phyloP scores from a whole-genome alignment of 2,113 vertebrate species.

The Myotis brandtii region DNA sequence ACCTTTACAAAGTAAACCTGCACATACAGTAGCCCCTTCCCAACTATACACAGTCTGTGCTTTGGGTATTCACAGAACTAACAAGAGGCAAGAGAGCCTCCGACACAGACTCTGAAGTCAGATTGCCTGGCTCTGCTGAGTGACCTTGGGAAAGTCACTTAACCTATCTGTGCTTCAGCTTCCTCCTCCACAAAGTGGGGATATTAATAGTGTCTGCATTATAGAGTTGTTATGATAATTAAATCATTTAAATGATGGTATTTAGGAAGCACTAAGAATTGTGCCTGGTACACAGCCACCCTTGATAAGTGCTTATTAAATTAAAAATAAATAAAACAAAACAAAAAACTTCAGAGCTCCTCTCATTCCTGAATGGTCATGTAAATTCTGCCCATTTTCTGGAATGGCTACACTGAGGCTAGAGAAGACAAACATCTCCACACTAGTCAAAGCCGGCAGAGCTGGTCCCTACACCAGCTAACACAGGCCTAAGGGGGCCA shows the following conservation, averaged over 20 bases:
- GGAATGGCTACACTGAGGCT: background rate
- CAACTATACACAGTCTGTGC: background rate
- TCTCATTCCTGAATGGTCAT: background rate
- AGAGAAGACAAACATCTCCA: background rate
- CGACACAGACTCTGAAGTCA: background rate
- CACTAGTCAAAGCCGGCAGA: background rate
- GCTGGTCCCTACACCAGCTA: background rate
- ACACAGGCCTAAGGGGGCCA: background rate
- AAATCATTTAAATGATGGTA: background rate
- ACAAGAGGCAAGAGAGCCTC: background rate
- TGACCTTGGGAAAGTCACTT: background rate
- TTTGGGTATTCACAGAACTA: background rate
- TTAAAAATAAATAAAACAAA: conserved; percentile 6
- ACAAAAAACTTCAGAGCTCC: background rate
- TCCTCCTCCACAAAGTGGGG: background rate
- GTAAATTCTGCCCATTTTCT: conserved; percentile 13
- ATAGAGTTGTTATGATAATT: background rate
- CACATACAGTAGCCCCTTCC: background rate
- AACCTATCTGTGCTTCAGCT: background rate
- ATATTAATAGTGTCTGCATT: background rate
- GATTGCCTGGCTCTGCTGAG: background rate
- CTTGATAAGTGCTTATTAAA: background rate
- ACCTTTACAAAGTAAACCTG: background rate
- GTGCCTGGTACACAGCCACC: background rate
- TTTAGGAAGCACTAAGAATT: background rate